Evolutionary conservation across 1,140 invertebrate species (phyloP), one percentile per base, ranked within the genome.

Genomic region (Oncopodura yosiiana): DNA sequence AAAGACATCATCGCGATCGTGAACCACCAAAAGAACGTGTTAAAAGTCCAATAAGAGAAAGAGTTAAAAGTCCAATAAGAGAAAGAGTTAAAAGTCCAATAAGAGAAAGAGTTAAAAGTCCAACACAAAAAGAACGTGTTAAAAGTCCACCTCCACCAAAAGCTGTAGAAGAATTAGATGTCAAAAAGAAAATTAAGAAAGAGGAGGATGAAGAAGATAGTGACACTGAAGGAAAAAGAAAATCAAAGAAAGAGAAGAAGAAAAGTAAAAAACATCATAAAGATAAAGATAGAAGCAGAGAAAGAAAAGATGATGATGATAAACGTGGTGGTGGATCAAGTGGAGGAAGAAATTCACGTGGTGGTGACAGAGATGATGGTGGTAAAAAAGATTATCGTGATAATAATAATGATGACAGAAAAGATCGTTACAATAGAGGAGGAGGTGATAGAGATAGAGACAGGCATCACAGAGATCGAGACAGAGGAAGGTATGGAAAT

Each of bases 231-330:
- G 26, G 18, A 12, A 51, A 64, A 34, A 23, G 26, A n/a, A 52
- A 63, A 42, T 34, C 38, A 16, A 42, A 24, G n/a, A 58, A 51
- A 34, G 58, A 62, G 50, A 62, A 58, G 44, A 61, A 59, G 50
- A 54, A 61, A 23, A 18, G 36, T n/a, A 45, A 41, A 32, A 48
- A 58, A 26, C n/a, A n/a, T n/a, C n/a, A n/a, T n/a, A n/a, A n/a
- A n/a, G n/a, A n/a, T n/a, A n/a, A n/a, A n/a, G 23, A 51, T n/a
- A n/a, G n/a, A n/a, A n/a, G n/a, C n/a, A n/a, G n/a, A n/a, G 30
- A 48, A 48, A 18, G n/a, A n/a, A n/a, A n/a, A n/a, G 51, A 59
- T 18, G 37, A 55, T 26, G 37, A 30, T 39, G 46, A 44, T 16
- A 42, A 49, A 6, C 44, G 37, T 37, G 21, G 36, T 44, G 52